Evolutionary conservation across 64 coral and sea anemone genomes (phyloP).

Genomic region (Hydrozoanthus tunicans): DNA sequence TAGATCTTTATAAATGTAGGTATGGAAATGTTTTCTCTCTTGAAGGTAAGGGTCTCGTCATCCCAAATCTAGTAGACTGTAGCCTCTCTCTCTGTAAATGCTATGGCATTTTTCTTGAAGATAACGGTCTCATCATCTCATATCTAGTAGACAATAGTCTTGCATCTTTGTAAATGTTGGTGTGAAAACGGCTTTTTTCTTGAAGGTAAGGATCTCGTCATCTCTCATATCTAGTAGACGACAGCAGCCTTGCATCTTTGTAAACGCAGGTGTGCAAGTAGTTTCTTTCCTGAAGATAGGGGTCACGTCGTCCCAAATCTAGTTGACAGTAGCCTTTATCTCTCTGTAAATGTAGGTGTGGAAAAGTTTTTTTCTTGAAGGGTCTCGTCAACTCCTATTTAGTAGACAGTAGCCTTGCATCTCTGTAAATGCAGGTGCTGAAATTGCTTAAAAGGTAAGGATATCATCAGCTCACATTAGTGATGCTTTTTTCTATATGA

Average conservation of each 20-base stretch:
- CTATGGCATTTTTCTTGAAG: background rate
- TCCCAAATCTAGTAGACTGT: background rate
- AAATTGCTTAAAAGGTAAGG: no score
- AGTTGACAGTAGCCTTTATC: no score
- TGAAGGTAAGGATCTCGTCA: background rate
- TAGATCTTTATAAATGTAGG: background rate
- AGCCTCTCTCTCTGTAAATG: no score
- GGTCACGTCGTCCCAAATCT: background rate
- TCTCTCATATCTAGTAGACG: background rate
- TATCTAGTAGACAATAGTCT: background rate
- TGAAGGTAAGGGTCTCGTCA: constrained; percentile 15
- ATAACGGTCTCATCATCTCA: background rate
- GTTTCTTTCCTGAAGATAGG: constrained; percentile 26
- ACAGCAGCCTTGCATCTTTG: no score
- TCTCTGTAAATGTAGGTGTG: background rate
- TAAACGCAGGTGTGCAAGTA: no score
- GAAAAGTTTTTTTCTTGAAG: background rate
- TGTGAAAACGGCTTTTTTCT: background rate
- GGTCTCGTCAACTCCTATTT: background rate
- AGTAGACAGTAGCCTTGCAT: background rate
- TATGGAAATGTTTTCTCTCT: background rate
- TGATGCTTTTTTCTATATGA: no score
- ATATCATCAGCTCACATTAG: no score
- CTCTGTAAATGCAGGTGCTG: background rate
- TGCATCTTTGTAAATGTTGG: background rate